Evolutionary conservation across 2,113 vertebrate genomes (phyloP).

Genomic region (Alligator sinensis): DNA sequence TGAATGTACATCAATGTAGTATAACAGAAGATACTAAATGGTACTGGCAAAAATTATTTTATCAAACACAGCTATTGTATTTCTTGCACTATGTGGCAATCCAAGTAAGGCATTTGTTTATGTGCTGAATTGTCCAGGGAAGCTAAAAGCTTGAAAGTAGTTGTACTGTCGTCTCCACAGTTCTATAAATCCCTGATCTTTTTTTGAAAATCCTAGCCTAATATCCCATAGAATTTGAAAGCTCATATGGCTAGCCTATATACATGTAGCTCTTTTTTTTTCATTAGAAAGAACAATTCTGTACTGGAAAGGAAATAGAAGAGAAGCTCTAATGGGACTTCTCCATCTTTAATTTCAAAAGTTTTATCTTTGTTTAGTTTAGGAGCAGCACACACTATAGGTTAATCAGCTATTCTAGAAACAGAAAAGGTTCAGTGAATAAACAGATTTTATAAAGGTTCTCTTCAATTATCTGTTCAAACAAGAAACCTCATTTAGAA

Average conservation of each 20-base stretch:
- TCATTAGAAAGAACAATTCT: conserved; percentile 19
- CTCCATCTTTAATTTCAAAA: conserved; percentile 2
- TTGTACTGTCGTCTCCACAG: conserved; percentile 26
- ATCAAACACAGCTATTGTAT: conserved; percentile 28
- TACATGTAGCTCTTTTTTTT: conserved; percentile 1
- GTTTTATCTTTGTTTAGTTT: background rate
- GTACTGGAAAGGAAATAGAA: background rate
- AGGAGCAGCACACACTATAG: background rate
- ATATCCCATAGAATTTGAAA: conserved; percentile 4
- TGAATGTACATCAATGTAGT: background rate
- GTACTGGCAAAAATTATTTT: conserved; percentile 38
- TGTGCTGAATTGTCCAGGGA: conserved; percentile 42
- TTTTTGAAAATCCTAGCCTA: conserved; percentile 38
- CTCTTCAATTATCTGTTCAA: background rate
- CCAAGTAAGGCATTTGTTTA: conserved; percentile 10
- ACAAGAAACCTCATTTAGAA: background rate
- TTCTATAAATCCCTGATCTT: conserved; percentile 27
- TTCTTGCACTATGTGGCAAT: conserved; percentile 13
- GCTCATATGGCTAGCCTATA: conserved; percentile 2
- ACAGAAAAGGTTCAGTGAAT: background rate
- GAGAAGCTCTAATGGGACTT: background rate
- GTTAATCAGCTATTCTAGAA: background rate
- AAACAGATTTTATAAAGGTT: background rate
- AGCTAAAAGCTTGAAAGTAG: conserved; percentile 29
- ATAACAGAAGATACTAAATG: background rate